Evolutionary conservation across 2,797 vertebrate genomes (phyloP).

Genomic region (Sebastes elongatus): DNA sequence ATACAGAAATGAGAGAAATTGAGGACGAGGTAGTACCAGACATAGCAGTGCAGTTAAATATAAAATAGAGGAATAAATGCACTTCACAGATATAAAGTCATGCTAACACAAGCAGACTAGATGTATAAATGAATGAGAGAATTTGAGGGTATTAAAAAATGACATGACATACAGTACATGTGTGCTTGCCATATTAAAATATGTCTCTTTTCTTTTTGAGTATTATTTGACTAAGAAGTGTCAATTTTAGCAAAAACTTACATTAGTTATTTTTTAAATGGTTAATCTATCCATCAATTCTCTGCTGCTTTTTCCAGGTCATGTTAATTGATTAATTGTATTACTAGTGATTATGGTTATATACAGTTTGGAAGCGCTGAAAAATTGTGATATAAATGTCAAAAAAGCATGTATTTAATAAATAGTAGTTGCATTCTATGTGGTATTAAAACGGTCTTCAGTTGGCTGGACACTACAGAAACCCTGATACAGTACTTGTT

Average conservation of each 20-base stretch:
- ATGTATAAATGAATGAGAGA: too few relatives aligned
- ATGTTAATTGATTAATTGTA: background rate
- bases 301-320: background rate
- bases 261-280: background rate
- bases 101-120: too few relatives aligned
- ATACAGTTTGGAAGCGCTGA: background rate
- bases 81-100: background rate
- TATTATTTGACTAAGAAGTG: background rate
- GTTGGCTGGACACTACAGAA: background rate
- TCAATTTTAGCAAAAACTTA: background rate
- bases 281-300: background rate
- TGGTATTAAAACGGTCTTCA: background rate
- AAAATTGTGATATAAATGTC: background rate
- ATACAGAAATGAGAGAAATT: too few relatives aligned
- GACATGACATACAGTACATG: too few relatives aligned
- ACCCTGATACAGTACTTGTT: background rate
- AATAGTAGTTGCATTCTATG: background rate
- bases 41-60: too few relatives aligned
- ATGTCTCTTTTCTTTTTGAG: too few relatives aligned
- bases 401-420: background rate
- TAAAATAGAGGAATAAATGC: too few relatives aligned
- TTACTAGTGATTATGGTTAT: background rate
- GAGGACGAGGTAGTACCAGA: too few relatives aligned
- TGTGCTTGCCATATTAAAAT: too few relatives aligned
- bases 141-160: too few relatives aligned